phyloP scores from a whole-genome alignment of 2,113 vertebrate genomes.

The Raja brachyura region DNA sequence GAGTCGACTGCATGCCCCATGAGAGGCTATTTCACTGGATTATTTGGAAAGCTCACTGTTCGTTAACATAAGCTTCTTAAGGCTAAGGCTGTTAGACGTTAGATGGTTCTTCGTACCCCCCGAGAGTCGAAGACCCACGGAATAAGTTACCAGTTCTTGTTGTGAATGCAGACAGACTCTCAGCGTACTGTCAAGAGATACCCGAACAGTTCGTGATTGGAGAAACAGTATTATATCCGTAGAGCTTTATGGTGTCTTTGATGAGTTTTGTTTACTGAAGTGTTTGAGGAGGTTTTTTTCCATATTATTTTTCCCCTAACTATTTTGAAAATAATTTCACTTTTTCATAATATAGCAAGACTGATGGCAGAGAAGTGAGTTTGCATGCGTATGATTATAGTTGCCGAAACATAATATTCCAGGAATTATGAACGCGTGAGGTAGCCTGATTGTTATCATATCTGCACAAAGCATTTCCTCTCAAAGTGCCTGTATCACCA shows the following conservation, averaged over 20 bases:
- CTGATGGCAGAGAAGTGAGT: neutral
- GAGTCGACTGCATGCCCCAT: neutral
- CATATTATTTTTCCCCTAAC: too few relatives aligned
- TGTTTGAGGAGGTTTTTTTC: neutral
- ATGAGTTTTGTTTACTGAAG: neutral
- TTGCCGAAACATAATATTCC: neutral
- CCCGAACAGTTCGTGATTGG: neutral
- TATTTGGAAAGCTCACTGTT: neutral
- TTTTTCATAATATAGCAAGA: neutral
- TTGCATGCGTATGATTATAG: neutral
- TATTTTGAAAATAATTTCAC: neutral
- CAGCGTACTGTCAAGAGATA: neutral
- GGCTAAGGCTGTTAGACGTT: neutral
- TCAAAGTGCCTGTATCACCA: neutral
- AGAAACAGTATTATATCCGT: neutral
- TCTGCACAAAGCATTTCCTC: neutral
- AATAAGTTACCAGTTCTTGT: neutral
- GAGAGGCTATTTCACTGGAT: neutral
- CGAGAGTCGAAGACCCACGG: neutral
- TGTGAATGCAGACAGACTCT: neutral
- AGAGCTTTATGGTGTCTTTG: neutral
- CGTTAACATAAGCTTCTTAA: neutral
- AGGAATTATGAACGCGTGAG: neutral
- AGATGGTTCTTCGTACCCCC: neutral
- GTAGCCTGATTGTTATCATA: neutral